Base-by-base conservation (phyloP, 2,113 vertebrate species). In the Heterotilapia buettikoferi region DNA sequence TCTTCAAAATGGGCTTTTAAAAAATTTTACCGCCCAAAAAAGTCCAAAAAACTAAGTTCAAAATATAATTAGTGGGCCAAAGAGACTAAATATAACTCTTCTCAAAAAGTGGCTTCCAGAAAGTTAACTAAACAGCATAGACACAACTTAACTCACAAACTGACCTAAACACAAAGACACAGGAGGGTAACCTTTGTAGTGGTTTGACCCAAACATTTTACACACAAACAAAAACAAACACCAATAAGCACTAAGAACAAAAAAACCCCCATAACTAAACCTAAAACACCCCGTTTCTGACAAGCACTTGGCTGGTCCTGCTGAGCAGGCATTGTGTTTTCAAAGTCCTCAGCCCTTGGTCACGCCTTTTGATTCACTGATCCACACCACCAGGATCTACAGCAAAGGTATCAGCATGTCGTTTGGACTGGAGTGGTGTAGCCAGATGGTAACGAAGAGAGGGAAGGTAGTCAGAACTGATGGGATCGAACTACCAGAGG, bases 371-470 rank as follows among this genome's bases (percentile, higher is more conserved):
- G 26, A 59, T 59, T 59, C 14, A 31, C 56, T 31, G 56, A 59
- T 59, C 26, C 26, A 59, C 26, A 59, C 56, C 26, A 31, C 26
- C 26, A 59, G 5, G 26, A 59, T 59, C 56, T 59, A 31, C 56
- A 59, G 56, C 56, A 59, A 59, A 9, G 56, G 0, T 9, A 59
- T 59, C 13, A 16, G 56, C 18, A 5, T 31, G 56, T 31, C 3
- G 2, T 59, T 59, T 18, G 26, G 56, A 31, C 14, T 59, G 5
- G 26, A 59, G 56, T 16, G 4, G 26, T 59, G 56, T 0, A 57
- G 24, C 13, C 54, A 57, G 24, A 31, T 59, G 56, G 13, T 59
- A 0, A 31, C 1, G 7, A 59, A 59, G 56, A 31, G 0, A 59
- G 56, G 56, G 1, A 59, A 59, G 56, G 26, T 9, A 59, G 26